Evolutionary conservation across 2,888 invertebrate genomes (phyloP).

Genomic region (Hypercompe scribonia): DNA sequence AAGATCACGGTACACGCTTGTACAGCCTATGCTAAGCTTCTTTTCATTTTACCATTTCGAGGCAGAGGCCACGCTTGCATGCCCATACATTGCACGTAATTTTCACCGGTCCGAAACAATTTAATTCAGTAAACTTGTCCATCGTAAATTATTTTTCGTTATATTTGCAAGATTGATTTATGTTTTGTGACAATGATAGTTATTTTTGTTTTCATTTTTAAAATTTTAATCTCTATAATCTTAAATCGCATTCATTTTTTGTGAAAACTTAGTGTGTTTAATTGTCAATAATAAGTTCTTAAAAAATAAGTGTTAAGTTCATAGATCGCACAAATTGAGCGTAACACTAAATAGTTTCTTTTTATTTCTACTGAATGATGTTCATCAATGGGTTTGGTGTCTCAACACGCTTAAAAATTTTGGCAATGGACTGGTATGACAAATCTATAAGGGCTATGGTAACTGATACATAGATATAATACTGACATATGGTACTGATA

Average conservation of each 20-base stretch:
- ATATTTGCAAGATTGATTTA: neutral
- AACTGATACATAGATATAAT: neutral
- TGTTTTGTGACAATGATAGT: neutral
- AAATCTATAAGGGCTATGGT: conserved; percentile 6
- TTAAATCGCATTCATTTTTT: neutral
- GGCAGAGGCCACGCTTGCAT: conserved; percentile 60
- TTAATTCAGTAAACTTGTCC: conserved; percentile 8
- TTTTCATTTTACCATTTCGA: conserved; percentile 49
- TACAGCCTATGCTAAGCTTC: conserved; percentile 59
- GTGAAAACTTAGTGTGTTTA: neutral
- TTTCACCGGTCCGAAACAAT: conserved; percentile 30
- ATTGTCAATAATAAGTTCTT: conserved; percentile 30
- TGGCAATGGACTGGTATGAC: conserved; percentile 4
- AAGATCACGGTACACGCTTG: conserved; percentile 60
- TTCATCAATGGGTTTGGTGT: conserved; percentile 1
- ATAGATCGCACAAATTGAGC: conserved; percentile 62
- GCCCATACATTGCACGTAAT: conserved; percentile 53
- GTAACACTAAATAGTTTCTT: neutral
- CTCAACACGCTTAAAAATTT: conserved; percentile 2
- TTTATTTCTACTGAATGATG: neutral
- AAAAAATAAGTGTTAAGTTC: conserved; percentile 18
- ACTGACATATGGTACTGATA: neutral
- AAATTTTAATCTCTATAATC: neutral
- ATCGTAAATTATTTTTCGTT: neutral
- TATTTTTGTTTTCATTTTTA: neutral